Base-by-base conservation (phyloP, 2,888 invertebrate species). In the Vesta saturnalis region DNA sequence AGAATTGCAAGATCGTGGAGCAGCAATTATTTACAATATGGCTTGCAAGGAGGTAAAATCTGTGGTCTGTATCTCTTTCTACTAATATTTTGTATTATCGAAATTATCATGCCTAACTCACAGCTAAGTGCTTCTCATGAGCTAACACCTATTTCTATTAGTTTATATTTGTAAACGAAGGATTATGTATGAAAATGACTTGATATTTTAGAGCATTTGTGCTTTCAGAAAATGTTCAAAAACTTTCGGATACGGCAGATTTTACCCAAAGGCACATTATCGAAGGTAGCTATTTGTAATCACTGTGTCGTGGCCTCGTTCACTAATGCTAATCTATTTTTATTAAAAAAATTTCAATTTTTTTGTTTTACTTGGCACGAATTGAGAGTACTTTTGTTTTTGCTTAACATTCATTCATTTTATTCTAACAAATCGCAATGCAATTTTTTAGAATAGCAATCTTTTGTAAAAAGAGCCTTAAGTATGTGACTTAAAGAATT, bases 31-130 rank as follows among this genome's bases (percentile, higher is more conserved):
- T 77, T 92, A 95, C 86, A 96, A 96, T 86, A 87, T 96, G 78
- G 94, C 95, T 83, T 92, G 94, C 88, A 96, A 95, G 92, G 96
- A 96, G 92, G 95, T 96, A 89, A 96, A 95, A 90, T 94, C 95
- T 84, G 95, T 96, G 94, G 95, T 95, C 91, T 89, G 94, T 93
- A 92, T 91, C 89, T 81, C 80, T 76, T 75, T 71, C 35, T 61
- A 54, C 47, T 63, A 52, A 57, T 74, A 71, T 60, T 62, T 23
- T 67, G 12, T 61, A 30, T 12, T 30, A 5, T 61, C n/a, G 6
- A 39, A 23, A 23, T 5, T 19, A 49, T 22, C 6, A 54, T 4
- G 4, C 2, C 52, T 52, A 8, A 56, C 15, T 22, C 6, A 56
- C 21, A 35, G 23, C 10, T 14, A 10, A 4, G 10, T 43, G 43